Evolutionary conservation across 2,888 invertebrate species (phyloP), one percentile per base, ranked within the genome.

Genomic region (Agonopterix alstromeriana): DNA sequence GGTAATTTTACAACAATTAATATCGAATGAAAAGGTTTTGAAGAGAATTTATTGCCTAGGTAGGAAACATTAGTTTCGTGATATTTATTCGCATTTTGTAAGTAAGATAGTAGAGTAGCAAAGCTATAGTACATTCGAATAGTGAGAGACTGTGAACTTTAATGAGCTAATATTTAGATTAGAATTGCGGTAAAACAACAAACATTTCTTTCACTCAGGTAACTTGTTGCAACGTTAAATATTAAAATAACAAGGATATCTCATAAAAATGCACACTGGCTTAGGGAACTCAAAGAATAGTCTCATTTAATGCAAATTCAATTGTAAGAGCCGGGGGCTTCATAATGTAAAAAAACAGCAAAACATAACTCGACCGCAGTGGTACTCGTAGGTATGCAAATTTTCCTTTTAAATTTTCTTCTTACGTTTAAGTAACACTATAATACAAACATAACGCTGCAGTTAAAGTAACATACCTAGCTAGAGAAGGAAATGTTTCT

Each of bases 1-100:
- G 71, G 76, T 76, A 77, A 79, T 70, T 76, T 75, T 61, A 62
- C 58, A 82, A 62, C 58, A 82, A 82, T 82, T 81, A 82, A 79
- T 77, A 78, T 51, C 49, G 54, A 54, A 60, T 51, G 51, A 27
- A 27, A 17, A 17, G 17, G 17, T 17, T 27, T 27, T 27, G 27
- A 7, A 27, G 27, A 27, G 5, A 27, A 27, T 27, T 27, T 27
- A 27, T 27, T 27, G 27, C 5, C 7, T 5, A 27, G 27, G 5
- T 27, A 27, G 27, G 5, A 17, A 17, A n/a, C n/a, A 17, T 17
- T 3, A 1, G 17, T 17, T 17, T 17, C 3, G 3, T 17, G 17
- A 17, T 17, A 17, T 17, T 17, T 17, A 17, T 17, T 17, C 2
- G 17, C 17, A 1, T 17, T 17, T 17, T 17, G 27, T 27, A 27